phyloP scores from a whole-genome alignment of 2,888 invertebrate genomes.

The Cactoblastis cactorum region DNA sequence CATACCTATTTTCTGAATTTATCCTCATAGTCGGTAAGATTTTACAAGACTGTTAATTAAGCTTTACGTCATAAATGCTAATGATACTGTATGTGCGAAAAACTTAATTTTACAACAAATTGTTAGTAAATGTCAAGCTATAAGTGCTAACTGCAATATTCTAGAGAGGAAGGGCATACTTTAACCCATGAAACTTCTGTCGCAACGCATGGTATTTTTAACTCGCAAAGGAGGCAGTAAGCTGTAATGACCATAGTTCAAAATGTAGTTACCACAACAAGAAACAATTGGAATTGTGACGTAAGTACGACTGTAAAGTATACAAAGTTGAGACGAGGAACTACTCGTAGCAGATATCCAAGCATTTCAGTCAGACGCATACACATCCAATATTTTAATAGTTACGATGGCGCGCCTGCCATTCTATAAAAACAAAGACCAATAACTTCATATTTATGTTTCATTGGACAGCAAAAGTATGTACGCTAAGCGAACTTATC shows the following conservation, averaged over 20 bases:
- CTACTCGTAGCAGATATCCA: slow-evolving; percentile 35
- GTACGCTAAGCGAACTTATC: slow-evolving; percentile 36
- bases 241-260: background rate
- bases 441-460: slow-evolving; percentile 67
- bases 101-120: slow-evolving; percentile 13
- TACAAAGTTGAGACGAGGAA: slow-evolving; percentile 13
- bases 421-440: slow-evolving; percentile 72
- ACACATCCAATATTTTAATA: slow-evolving; percentile 60
- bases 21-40: slow-evolving; percentile 8
- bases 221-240: background rate
- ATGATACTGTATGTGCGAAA: slow-evolving; percentile 8
- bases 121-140: slow-evolving; percentile 16
- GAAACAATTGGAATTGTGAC: slow-evolving; percentile 3
- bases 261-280: background rate
- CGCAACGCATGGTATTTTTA: background rate
- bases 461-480: slow-evolving; percentile 48
- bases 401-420: slow-evolving; percentile 48
- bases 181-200: background rate
- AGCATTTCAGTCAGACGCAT: slow-evolving; percentile 55
- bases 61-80: slow-evolving; percentile 19
- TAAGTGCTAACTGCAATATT: too few relatives aligned
- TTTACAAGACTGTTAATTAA: slow-evolving; percentile 40
- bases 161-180: background rate
- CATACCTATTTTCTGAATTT: background rate
- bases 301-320: background rate